Conservation (phyloP, 30 jellyfish, hydroid and myxozoan genomes). For the Cassiopea andromeda region DNA sequence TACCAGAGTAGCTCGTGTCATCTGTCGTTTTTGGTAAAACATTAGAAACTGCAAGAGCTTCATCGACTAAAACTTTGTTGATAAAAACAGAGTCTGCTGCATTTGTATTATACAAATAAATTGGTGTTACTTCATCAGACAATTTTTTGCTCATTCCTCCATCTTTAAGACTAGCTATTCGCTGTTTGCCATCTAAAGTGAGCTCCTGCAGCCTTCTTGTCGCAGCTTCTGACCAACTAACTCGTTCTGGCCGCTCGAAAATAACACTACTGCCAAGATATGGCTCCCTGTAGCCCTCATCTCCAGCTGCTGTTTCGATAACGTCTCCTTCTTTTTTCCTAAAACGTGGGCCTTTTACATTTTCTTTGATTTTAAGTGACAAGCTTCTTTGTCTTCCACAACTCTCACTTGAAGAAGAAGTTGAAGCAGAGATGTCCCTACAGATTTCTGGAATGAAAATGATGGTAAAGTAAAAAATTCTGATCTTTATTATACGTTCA, state of each 20-base stretch:
- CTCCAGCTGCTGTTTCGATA: slow-evolving; percentile 69
- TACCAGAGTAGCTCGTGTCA: neutral
- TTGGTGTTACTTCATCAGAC: slow-evolving; percentile 66
- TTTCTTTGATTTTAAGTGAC: neutral
- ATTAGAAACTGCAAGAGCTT: slow-evolving; percentile 73
- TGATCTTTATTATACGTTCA: neutral
- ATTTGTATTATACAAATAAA: slow-evolving; percentile 85
- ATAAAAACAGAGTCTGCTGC: slow-evolving; percentile 70
- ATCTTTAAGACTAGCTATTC: slow-evolving; percentile 76
- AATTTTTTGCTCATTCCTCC: slow-evolving; percentile 14
- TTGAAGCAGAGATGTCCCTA: slow-evolving; percentile 39
- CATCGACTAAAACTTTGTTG: slow-evolving; percentile 82
- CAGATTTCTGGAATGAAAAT: slow-evolving; percentile 29
- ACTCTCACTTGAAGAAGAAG: slow-evolving; percentile 19
- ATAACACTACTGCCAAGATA: neutral
- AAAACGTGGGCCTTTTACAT: neutral
- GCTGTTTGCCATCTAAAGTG: slow-evolving; percentile 67
- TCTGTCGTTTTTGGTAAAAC: slow-evolving; percentile 64
- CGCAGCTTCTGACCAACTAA: slow-evolving; percentile 60
- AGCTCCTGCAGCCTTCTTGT: slow-evolving; percentile 41
- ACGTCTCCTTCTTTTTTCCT: slow-evolving; percentile 1
- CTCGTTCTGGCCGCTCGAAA: slow-evolving; percentile 35
- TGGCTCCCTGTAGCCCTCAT: slow-evolving; percentile 42
- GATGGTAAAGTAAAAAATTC: neutral
- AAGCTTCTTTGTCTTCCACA: slow-evolving; percentile 4